A percentile compares a stretch with the other conserved stretches of the same genome.
Conservation (phyloP, 2,113 vertebrate species). For the Mola mola region DNA sequence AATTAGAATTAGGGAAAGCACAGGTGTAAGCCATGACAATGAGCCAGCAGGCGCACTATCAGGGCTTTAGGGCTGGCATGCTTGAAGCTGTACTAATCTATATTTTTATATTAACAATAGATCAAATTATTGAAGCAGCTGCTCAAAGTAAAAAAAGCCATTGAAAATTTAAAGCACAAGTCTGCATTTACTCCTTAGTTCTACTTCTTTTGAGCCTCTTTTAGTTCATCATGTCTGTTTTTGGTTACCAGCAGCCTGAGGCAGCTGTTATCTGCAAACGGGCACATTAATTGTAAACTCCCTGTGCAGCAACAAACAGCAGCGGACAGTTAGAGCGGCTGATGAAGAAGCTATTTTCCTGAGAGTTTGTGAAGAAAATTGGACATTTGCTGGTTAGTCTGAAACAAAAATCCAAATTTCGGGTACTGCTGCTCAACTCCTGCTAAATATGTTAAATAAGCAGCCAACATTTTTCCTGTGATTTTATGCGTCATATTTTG, state of each 20-base stretch:
- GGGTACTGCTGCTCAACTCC: no score
- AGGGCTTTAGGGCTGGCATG: constrained; percentile 17
- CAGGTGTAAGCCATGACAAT: constrained; percentile 30
- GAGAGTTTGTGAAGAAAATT: no score
- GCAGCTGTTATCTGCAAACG: no score
- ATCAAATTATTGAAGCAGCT: constrained; percentile 25
- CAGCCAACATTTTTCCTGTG: no score
- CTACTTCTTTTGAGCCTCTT: background rate
- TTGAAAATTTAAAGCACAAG: background rate
- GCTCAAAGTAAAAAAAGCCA: background rate
- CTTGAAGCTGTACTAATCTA: constrained; percentile 28
- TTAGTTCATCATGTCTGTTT: constrained; percentile 7
- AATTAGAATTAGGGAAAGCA: constrained; percentile 23
- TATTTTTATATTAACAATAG: constrained; percentile 38
- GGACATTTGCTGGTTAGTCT: no score
- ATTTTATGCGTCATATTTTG: no score
- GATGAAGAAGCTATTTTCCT: no score
- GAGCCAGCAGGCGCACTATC: constrained; percentile 34
- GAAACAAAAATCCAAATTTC: no score
- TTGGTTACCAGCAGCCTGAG: background rate
- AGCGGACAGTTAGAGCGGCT: no score
- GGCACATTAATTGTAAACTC: no score
- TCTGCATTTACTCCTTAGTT: background rate
- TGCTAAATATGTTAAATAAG: no score
- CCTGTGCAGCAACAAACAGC: no score